phyloP scores from a whole-genome alignment of 2,888 invertebrate species.

The Metacarcinus magister region DNA sequence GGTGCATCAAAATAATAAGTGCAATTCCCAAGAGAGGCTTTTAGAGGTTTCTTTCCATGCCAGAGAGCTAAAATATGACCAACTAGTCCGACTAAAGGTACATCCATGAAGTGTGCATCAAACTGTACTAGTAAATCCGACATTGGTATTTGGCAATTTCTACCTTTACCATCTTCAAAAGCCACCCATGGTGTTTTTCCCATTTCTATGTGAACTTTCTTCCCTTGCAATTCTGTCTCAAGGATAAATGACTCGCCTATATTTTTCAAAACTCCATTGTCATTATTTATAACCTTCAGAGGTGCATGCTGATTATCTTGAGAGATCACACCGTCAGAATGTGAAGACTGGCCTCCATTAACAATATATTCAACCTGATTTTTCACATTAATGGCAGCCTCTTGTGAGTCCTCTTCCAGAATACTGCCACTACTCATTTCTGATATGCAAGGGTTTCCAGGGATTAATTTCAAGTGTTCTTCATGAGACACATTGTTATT shows the following conservation, averaged over 20 bases:
- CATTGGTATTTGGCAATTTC: not conserved
- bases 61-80: constrained; percentile 16
- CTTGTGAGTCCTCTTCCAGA: not conserved
- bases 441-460: not conserved
- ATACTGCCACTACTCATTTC: not conserved
- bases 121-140: not conserved
- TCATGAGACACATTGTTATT: not conserved
- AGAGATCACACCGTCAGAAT: not conserved
- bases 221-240: not conserved
- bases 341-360: not conserved
- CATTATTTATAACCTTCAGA: not conserved
- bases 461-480: not conserved
- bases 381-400: not conserved
- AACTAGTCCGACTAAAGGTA: not conserved
- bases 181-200: not conserved
- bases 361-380: not conserved
- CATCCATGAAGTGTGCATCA: constrained; percentile 35
- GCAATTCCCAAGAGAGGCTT: not conserved
- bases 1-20: constrained; percentile 47
- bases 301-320: no score
- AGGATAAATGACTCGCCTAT: not conserved
- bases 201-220: not conserved
- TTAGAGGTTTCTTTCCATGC: constrained; percentile 57
- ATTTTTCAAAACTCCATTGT: not conserved
- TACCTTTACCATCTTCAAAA: not conserved